phyloP scores from a whole-genome alignment of 2,113 vertebrate species.

The Rhinolophus sinicus region DNA sequence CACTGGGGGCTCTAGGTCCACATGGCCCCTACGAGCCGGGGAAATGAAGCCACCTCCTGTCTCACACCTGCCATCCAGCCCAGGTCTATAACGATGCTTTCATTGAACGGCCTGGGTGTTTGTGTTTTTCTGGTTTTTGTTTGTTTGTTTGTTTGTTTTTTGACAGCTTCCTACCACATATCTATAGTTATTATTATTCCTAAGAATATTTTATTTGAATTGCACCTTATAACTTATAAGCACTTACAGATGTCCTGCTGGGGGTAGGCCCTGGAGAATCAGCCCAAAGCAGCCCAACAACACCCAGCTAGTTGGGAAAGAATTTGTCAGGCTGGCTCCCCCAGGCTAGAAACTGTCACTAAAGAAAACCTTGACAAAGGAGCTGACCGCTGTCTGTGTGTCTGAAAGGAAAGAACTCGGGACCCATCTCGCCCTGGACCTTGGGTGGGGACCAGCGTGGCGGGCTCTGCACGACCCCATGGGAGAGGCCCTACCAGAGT shows the following conservation, averaged over 20 bases:
- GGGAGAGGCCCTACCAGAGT: neutral
- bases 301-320: no score
- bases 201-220: neutral
- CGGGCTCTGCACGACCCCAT: no score
- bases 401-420: no score
- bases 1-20: neutral
- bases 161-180: neutral
- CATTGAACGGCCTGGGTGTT: neutral
- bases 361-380: accelerated
- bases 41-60: accelerated
- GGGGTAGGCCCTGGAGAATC: neutral
- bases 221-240: neutral
- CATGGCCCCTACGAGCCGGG: accelerated
- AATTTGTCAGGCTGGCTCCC: no score
- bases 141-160: neutral
- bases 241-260: neutral
- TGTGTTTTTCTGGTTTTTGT: neutral
- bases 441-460: accelerated
- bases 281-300: no score
- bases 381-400: accelerated
- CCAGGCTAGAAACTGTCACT: neutral
- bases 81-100: no score
- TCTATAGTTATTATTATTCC: neutral
- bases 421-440: neutral
- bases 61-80: no score